phyloP scores from a whole-genome alignment of 2,797 vertebrate genomes.

The Poecilia gillii region DNA sequence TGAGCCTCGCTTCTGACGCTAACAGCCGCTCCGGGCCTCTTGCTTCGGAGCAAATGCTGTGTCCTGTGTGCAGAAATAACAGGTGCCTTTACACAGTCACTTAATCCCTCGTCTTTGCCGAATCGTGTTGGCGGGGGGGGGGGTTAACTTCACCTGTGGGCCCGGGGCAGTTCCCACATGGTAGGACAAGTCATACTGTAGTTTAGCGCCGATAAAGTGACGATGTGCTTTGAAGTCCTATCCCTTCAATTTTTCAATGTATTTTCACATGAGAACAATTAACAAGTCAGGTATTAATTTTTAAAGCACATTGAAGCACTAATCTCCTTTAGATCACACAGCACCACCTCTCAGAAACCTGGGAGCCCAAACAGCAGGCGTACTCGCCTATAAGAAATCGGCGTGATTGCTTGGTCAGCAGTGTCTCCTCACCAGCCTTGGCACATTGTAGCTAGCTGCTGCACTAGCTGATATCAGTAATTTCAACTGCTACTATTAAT shows the following conservation, averaged over 20 bases:
- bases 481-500: not conserved
- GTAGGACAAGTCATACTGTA: conserved; percentile 20
- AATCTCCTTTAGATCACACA: not conserved
- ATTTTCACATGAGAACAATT: not conserved
- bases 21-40: conserved; percentile 73
- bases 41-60: conserved; percentile 75
- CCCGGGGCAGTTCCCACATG: conserved; percentile 10
- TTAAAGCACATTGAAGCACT: not conserved
- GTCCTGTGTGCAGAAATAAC: conserved; percentile 74
- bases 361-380: not conserved
- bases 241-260: not conserved
- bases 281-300: not conserved
- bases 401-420: not conserved
- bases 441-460: not conserved
- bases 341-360: not conserved
- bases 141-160: conserved; percentile 63
- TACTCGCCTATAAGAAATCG: not conserved
- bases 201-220: conserved; percentile 21
- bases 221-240: not conserved
- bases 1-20: conserved; percentile 51
- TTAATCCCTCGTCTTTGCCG: conserved; percentile 53
- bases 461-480: not conserved
- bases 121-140: conserved; percentile 35
- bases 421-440: conserved; percentile 2
- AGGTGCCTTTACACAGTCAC: conserved; percentile 74